Percentiles rank a stretch among this genome's conserved stretches.
These are phyloP conservation scores for Spodoptera littoralis DNA, from an alignment of 2,888 invertebrate species.

Conservation along the genomic window DNA sequence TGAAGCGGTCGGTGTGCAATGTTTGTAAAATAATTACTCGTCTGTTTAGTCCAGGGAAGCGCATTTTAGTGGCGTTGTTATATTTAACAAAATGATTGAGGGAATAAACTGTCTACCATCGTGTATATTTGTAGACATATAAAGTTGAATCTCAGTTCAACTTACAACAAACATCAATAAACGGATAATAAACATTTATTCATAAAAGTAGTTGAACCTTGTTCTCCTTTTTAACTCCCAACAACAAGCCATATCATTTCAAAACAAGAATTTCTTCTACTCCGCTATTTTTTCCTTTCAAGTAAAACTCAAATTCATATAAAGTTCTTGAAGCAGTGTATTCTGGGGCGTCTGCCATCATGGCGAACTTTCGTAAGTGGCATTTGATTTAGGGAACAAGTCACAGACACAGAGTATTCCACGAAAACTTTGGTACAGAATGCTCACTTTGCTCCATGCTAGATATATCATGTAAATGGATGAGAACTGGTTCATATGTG, in stretches of 20 bases:
- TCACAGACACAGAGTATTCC: constrained; percentile 48
- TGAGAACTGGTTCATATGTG: constrained; percentile 4
- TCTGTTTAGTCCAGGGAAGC: no score
- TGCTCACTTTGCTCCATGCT: constrained; percentile 27
- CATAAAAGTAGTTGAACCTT: constrained; percentile 9
- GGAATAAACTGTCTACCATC: no score
- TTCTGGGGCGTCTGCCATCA: constrained; percentile 39
- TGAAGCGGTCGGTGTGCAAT: no score
- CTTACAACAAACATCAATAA: background rate
- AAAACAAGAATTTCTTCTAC: constrained; percentile 17
- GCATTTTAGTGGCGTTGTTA: no score
- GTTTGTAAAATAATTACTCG: no score
- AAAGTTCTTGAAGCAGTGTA: constrained; percentile 42
- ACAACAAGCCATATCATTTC: constrained; percentile 29
- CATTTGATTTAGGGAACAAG: constrained; percentile 57
- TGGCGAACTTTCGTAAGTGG: constrained; percentile 55
- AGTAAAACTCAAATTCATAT: constrained; percentile 27
- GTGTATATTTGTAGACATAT: no score
- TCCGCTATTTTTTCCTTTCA: constrained; percentile 16
- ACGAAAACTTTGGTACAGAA: constrained; percentile 43
- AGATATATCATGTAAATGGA: constrained; percentile 16
- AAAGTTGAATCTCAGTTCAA: no score
- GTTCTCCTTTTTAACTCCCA: constrained; percentile 14
- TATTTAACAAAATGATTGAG: no score
- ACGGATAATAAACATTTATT: background rate